phyloP scores from a whole-genome alignment of 2,888 invertebrate species.

The Epinotia nisella region DNA sequence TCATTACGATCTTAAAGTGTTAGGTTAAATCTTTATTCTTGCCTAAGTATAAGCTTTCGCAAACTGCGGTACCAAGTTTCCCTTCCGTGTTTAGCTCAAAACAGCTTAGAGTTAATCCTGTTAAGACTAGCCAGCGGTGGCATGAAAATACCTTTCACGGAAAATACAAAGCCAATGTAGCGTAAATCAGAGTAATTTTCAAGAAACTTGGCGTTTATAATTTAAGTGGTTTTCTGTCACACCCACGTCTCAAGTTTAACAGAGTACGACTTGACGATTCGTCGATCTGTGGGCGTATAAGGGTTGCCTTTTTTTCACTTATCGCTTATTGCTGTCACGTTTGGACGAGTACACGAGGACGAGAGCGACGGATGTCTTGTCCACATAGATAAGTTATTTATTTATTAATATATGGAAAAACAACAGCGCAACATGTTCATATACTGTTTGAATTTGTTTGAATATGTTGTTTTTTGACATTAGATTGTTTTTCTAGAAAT shows the following conservation, averaged over 20 bases:
- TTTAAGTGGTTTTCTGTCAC: neutral
- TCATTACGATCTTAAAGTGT: neutral
- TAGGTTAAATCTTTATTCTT: slow-evolving; percentile 10
- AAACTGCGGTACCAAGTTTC: slow-evolving; percentile 11
- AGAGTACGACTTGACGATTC: neutral
- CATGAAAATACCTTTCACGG: slow-evolving; percentile 19
- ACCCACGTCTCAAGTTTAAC: neutral
- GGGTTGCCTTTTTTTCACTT: too few relatives aligned
- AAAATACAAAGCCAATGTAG: slow-evolving; percentile 7
- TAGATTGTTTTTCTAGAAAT: too few relatives aligned
- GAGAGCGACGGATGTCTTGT: too few relatives aligned
- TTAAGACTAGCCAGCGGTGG: slow-evolving; percentile 9
- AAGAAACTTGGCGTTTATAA: neutral
- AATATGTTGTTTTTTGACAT: too few relatives aligned
- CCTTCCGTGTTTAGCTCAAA: slow-evolving; percentile 16
- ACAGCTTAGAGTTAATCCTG: slow-evolving; percentile 27
- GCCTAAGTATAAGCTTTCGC: neutral
- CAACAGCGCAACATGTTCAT: too few relatives aligned
- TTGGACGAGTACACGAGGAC: too few relatives aligned
- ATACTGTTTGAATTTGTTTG: too few relatives aligned
- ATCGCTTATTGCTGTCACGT: too few relatives aligned
- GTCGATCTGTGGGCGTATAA: too few relatives aligned
- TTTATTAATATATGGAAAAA: too few relatives aligned
- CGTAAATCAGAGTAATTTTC: neutral
- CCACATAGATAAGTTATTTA: too few relatives aligned